Evolutionary conservation across 2,113 vertebrate species (phyloP), one percentile per base, ranked within the genome.

Genomic region (Stomatorhinus ivindoensis): DNA sequence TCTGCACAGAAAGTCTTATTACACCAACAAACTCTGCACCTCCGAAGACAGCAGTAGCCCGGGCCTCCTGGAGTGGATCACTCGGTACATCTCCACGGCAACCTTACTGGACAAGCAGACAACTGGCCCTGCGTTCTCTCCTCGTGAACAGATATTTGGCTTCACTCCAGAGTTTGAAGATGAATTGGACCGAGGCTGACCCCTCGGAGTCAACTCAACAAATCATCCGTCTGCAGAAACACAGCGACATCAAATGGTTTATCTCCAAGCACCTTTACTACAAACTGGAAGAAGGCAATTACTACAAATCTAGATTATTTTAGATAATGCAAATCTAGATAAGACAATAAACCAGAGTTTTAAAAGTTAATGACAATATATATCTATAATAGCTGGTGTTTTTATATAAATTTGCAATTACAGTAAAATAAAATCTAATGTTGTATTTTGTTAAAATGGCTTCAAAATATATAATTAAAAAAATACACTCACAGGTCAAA

Each of bases 51-150:
- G 89, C 9, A n/a, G 24, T 27, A 6, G 76, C 53, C 42, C 11
- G 39, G 76, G 39, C 88, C 91, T 93, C 94, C 95, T 95, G 94
- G 95, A 95, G 94, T 95, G 94, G 92, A 94, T 96, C 95, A 95
- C 91, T 58, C 92, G 88, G 89, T 55, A 88, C 17, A 90, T 95
- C 93, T 91, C 95, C 91, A 93, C 89, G 91, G 94, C 92, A 95
- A 96, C 95, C 88, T 90, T 90, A 4, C 92, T 89, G 9, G 92
- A 93, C 93, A 94, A 92, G 92, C 90, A 93, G 92, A 94, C 93
- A 95, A 93, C 91, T 91, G 91, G 92, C 91, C 93, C 95, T 96
- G 96, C 76, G 94, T 89, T 95, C 94, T 93, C 92, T 96, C 95
- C 89, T 51, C 51, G 7, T 35, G 88, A 93, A 95, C 91, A 91